Base-by-base conservation (phyloP, 2,797 vertebrate species). In the Mustela erminea region DNA sequence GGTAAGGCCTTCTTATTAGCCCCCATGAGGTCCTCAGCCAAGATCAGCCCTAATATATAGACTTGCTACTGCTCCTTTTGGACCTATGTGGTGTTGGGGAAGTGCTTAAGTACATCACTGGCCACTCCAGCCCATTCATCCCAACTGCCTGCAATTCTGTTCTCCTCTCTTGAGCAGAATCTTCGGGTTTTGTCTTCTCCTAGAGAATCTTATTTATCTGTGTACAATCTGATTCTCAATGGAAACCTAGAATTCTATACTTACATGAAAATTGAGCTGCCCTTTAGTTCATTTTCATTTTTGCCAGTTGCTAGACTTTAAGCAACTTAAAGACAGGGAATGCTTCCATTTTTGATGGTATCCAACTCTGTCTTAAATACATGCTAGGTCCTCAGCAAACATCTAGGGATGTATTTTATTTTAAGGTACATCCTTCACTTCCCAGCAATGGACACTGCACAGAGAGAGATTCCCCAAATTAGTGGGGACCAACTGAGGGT, bases 221-320 rank as follows among this genome's bases (percentile, higher is more conserved):
- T 29, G 7, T 27, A 41, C n/a, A 86, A 15, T n/a, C 29, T 91
- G 43, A 96, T 89, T 93, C 41, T 96, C 83, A 43, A 1, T 46
- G 54, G 74, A 77, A 83, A 90, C 46, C 2, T 20, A 43, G 20
- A 56, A 60, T 38, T 91, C 46, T 46, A 15, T 27, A 49, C 20
- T 84, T 35, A 43, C 35, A 72, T 54, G 58, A 83, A 86, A 78
- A 29, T 17, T 12, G 41, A 95, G 7, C 10, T 75, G 9, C 4
- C 5, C 6, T 38, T 62, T 74, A 68, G 35, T 27, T 93, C 8
- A 41, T 7, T 46, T 64, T 82, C 3, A 27, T 75, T 68, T 95
- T 96, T 49, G 72, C 75, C 14, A 74, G n/a, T 58, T 87, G 35
- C 21, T 54, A 87, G 15, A 95, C 23, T 66, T 14, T 5, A 60